Base-by-base conservation (phyloP, 2,113 vertebrate species). In the Entomyzon cyanotis region DNA sequence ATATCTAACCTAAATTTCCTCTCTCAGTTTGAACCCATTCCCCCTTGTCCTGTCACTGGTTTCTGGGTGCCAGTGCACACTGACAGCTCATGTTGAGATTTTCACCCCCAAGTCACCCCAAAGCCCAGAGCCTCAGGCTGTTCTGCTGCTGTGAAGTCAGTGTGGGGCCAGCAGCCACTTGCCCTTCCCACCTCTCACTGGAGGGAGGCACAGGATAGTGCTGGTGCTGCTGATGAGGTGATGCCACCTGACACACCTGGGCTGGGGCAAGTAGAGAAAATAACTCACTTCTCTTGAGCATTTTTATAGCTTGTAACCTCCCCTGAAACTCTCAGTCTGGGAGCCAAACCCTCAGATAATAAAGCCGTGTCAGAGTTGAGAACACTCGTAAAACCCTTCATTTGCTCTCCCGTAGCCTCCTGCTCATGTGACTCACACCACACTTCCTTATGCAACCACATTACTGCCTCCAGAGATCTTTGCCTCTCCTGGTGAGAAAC, bases 81-180 rank as follows among this genome's bases (percentile, higher is more conserved):
- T 25, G 30, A 41, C 11, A 31, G 47, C 30, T 90, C 63, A 35
- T 8, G 18, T 8, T 25, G 70, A 49, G 30, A 5, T 47, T 62
- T 76, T 62, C 41, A 62, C 4, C 31, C 35, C 25, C 31, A 55
- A 60, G 16, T 25, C 37, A 22, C n/a, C 46, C 46, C 62, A 42
- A 31, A 80, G 35, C 9, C n/a, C 46, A 68, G 31, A 87, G 73
- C 24, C 31, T n/a, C 53, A 17, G 1, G 17, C 37, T 68, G 21
- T 25, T 83, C 18, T 79, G 60, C 35, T 39, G 58, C 84, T 12
- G 11, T 1, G 9, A 24, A 28, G 5, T 7, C 76, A 69, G 37
- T 0, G 0, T 0, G 0, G 39, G 46, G 56, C 53, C 5, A 3
- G 44, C 52, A 62, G 58, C 33, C 35, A 10, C 0, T 47, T 59